Conservation (phyloP, 1,140 invertebrate genomes). For the Drosophila pseudoobscura region DNA sequence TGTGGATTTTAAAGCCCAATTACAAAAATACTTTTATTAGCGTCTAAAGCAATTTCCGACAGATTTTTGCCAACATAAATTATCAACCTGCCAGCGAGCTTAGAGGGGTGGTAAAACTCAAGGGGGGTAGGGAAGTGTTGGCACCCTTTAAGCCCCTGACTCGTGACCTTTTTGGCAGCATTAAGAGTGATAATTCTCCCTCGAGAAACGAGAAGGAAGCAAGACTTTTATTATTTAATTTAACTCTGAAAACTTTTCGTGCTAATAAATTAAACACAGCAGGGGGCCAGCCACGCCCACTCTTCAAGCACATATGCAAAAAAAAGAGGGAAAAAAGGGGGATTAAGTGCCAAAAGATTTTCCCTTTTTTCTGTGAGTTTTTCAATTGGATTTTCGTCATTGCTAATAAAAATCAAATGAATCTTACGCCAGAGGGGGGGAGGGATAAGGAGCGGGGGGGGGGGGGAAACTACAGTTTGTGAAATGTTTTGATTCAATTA, state of each 20-base stretch:
- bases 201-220: constrained; percentile 25
- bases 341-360: constrained; percentile 61
- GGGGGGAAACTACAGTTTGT: constrained; percentile 33
- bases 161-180: constrained; percentile 78
- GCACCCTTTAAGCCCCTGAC: constrained; percentile 49
- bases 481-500: constrained; percentile 79
- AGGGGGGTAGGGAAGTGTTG: constrained; percentile 5
- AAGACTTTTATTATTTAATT: constrained; percentile 79
- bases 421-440: constrained; percentile 46
- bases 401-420: constrained; percentile 74
- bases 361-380: constrained; percentile 51
- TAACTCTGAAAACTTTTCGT: constrained; percentile 37
- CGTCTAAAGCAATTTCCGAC: constrained; percentile 67
- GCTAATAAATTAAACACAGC: constrained; percentile 75
- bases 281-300: constrained; percentile 39
- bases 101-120: neutral
- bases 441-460: too few species aligned
- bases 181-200: constrained; percentile 77
- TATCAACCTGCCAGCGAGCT: constrained; percentile 45
- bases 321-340: constrained; percentile 29
- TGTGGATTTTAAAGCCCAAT: neutral
- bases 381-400: constrained; percentile 70
- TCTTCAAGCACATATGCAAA: constrained; percentile 58
- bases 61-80: constrained; percentile 75
- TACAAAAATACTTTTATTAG: constrained; percentile 57